Conservation (phyloP, 2,797 vertebrate species). For the Sebastes trivittatus region DNA sequence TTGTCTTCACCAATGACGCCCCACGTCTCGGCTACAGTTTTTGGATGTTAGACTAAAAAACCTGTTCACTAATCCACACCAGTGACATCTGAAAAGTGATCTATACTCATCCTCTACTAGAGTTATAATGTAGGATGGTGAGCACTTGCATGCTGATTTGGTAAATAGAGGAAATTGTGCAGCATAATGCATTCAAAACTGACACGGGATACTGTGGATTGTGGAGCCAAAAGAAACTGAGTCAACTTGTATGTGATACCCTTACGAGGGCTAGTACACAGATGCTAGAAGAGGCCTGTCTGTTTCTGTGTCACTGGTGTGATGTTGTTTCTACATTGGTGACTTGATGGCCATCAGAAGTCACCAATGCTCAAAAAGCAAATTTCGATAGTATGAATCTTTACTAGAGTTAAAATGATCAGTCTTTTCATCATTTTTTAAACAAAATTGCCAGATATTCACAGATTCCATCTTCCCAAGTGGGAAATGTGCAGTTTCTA, state of each 20-base stretch:
- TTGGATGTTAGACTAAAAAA: neutral
- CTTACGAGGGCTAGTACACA: neutral
- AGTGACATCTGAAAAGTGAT: neutral
- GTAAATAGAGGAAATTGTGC: neutral
- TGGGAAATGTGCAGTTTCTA: neutral
- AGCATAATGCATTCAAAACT: conserved; percentile 13
- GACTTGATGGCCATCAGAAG: neutral
- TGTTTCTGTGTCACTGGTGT: conserved; percentile 18
- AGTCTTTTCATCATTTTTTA: neutral
- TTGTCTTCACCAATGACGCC: neutral
- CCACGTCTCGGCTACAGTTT: neutral
- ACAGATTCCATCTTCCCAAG: neutral
- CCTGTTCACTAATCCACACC: neutral
- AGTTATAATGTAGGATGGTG: neutral
- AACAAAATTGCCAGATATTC: neutral
- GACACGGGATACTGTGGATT: conserved; percentile 33
- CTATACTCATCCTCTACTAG: neutral
- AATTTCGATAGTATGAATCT: neutral
- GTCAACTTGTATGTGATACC: conserved; percentile 42
- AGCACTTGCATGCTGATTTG: neutral
- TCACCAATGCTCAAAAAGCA: neutral
- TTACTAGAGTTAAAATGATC: neutral
- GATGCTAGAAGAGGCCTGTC: neutral
- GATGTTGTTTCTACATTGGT: neutral
- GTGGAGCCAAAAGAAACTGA: conserved; percentile 26